Percentiles rank a stretch among this genome's conserved stretches.
Conservation (phyloP, 2,797 vertebrate genomes). For the Cyprinodon diabolis region DNA sequence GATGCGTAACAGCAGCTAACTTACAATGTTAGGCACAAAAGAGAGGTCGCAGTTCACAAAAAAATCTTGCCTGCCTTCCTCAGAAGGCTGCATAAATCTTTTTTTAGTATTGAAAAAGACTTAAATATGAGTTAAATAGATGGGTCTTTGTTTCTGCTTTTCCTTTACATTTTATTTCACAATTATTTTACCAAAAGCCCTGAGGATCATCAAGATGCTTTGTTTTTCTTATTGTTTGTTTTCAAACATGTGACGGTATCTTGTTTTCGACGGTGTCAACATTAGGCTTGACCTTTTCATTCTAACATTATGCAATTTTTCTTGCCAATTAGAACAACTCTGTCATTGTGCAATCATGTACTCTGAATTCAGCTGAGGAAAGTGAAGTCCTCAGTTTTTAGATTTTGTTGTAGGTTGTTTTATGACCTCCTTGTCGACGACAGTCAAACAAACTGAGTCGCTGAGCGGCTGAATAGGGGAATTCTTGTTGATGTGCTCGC, state of each 20-base stretch:
- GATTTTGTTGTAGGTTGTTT: not conserved
- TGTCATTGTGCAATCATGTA: not conserved
- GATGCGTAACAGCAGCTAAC: constrained; percentile 41
- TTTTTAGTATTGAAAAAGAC: not conserved
- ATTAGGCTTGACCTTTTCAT: not conserved
- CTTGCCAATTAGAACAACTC: not conserved
- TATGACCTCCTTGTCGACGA: not conserved
- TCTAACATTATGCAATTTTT: not conserved
- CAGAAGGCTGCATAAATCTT: not conserved
- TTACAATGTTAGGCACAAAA: not conserved
- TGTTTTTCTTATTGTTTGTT: not conserved
- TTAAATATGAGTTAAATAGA: not conserved
- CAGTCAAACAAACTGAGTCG: no score
- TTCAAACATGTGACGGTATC: not conserved
- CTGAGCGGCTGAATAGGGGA: no score
- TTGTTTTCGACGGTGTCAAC: not conserved
- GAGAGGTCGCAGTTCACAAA: constrained; percentile 22
- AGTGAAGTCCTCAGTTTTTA: not conserved
- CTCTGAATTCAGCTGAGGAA: not conserved
- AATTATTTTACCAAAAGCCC: no score
- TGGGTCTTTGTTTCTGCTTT: not conserved
- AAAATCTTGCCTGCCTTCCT: constrained; percentile 12
- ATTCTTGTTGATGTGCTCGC: no score
- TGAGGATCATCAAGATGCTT: no score
- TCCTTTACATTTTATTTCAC: no score